Evolutionary conservation across 2,113 vertebrate species (phyloP).

Genomic region (Stictonetta naevosa): DNA sequence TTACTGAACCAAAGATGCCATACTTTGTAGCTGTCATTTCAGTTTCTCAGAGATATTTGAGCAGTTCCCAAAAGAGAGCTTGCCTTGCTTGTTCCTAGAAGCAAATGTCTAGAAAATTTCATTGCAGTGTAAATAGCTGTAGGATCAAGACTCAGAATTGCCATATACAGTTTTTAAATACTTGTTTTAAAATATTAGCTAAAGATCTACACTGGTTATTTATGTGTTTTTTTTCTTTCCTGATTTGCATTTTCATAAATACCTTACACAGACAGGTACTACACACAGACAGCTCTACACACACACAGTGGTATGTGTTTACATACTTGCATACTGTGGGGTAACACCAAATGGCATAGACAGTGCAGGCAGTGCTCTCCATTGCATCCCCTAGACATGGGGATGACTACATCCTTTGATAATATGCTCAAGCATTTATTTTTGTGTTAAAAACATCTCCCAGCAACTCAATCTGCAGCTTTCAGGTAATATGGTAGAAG

Average conservation of each 20-base stretch:
- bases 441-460: background rate
- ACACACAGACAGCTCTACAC: background rate
- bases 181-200: background rate
- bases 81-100: background rate
- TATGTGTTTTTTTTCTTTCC: background rate
- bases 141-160: background rate
- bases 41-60: background rate
- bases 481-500: background rate
- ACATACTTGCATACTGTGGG: accelerated
- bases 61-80: background rate
- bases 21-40: background rate
- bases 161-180: background rate
- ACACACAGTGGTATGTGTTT: no score
- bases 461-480: background rate
- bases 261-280: background rate
- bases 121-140: background rate
- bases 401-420: background rate
- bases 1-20: background rate
- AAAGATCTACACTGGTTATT: background rate
- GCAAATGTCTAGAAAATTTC: background rate
- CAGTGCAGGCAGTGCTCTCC: background rate
- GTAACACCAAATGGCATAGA: background rate
- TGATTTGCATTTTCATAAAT: background rate
- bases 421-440: background rate
- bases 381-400: background rate